Conservation (phyloP, 2,797 vertebrate genomes). For the Poecilia wingei region DNA sequence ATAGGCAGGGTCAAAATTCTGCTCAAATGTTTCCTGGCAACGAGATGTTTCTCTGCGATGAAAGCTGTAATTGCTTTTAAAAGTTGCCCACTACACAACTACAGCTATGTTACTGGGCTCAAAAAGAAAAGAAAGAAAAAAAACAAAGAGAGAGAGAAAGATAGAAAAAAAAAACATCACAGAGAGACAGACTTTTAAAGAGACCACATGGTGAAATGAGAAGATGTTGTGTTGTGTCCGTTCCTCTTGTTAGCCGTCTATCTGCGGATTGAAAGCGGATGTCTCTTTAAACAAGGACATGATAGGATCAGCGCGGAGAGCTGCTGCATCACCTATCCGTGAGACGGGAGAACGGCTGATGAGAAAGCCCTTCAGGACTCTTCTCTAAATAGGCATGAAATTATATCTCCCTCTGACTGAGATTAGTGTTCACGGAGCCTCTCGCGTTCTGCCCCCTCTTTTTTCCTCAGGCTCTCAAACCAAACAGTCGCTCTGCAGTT, state of each 20-base stretch:
- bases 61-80: conserved; percentile 69
- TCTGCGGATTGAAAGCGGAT: conserved; percentile 61
- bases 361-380: conserved; percentile 84
- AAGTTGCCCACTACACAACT: conserved; percentile 66
- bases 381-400: conserved; percentile 88
- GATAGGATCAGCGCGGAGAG: conserved; percentile 74
- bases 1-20: conserved; percentile 75
- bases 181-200: conserved; percentile 30
- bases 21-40: conserved; percentile 79
- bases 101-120: conserved; percentile 49
- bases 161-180: conserved; percentile 32
- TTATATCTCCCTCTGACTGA: conserved; percentile 85
- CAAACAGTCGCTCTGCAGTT: conserved; percentile 84
- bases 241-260: conserved; percentile 34
- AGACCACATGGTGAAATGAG: conserved; percentile 31
- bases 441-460: conserved; percentile 69
- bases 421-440: conserved; percentile 80
- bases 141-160: conserved; percentile 24
- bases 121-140: conserved; percentile 32
- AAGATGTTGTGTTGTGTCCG: conserved; percentile 27
- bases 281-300: conserved; percentile 76
- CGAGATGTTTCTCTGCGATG: conserved; percentile 65
- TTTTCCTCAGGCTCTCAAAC: conserved; percentile 78
- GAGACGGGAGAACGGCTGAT: conserved; percentile 74
- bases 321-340: conserved; percentile 84